Percentiles rank a stretch among this genome's conserved stretches.
phyloP scores from a whole-genome alignment of 2,113 vertebrate genomes.

The Pterophyllum scalare region DNA sequence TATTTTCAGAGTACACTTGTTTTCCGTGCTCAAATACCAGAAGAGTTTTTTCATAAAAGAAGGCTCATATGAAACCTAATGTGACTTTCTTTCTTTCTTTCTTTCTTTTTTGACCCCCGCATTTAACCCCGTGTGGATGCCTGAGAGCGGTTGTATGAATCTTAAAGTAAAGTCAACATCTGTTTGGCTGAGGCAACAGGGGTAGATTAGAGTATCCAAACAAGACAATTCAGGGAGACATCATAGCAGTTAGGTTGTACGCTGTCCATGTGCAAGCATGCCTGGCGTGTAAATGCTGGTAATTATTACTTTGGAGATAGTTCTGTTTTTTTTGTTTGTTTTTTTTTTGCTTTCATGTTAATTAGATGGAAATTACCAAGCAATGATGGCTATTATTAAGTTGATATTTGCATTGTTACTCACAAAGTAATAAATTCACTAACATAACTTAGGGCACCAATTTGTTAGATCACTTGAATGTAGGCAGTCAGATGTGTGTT shows the following conservation, averaged over 20 bases:
- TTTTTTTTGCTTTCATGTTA: conserved; percentile 21
- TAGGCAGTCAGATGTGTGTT: neutral
- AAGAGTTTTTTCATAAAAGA: conserved; percentile 7
- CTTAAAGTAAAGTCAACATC: conserved; percentile 53
- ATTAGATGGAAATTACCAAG: conserved; percentile 51
- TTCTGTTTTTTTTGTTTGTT: conserved; percentile 24
- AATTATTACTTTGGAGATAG: conserved; percentile 55
- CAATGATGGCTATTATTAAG: conserved; percentile 43
- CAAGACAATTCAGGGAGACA: conserved; percentile 49
- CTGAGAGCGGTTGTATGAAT: conserved; percentile 26
- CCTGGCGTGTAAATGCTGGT: conserved; percentile 55
- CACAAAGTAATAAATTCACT: conserved; percentile 17
- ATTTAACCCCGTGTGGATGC: conserved; percentile 44
- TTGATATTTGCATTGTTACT: conserved; percentile 27
- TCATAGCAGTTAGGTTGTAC: conserved; percentile 39
- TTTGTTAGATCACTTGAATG: conserved; percentile 25
- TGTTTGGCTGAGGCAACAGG: conserved; percentile 43
- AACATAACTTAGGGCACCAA: neutral
- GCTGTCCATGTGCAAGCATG: conserved; percentile 57
- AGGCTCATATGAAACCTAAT: neutral
- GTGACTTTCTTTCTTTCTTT: neutral
- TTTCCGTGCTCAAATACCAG: conserved; percentile 46
- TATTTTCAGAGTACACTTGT: conserved; percentile 65
- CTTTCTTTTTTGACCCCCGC: neutral
- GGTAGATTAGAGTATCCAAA: conserved; percentile 60